Conservation (phyloP, 2,888 invertebrate species). For the Lycocerus yunnanus region DNA sequence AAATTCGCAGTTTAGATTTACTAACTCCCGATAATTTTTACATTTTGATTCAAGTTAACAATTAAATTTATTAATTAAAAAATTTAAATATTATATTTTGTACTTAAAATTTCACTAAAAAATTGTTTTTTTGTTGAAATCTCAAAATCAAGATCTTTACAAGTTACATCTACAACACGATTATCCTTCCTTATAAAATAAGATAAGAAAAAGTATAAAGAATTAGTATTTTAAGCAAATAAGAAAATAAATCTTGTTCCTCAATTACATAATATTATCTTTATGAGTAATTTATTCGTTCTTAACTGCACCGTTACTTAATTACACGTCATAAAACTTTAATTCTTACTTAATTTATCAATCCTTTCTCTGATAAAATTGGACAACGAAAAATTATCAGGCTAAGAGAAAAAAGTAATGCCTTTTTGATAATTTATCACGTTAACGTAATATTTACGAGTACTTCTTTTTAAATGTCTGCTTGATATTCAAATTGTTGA, state of each 20-base stretch:
- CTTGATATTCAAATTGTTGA: conserved; percentile 1
- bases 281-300: conserved; percentile 1
- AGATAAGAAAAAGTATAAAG: background rate
- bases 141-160: too few relatives aligned
- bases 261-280: background rate
- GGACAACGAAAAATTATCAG: background rate
- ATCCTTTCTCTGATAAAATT: background rate
- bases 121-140: too few relatives aligned
- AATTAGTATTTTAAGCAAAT: background rate
- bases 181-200: too few relatives aligned
- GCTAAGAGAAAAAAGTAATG: background rate
- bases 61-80: too few relatives aligned
- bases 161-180: too few relatives aligned
- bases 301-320: background rate
- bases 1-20: too few relatives aligned
- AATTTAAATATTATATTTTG: too few relatives aligned
- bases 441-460: background rate
- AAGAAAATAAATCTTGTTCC: background rate
- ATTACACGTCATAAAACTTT: conserved; percentile 4
- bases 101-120: too few relatives aligned
- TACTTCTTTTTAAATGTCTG: background rate
- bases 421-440: background rate
- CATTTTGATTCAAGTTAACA: too few relatives aligned
- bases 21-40: too few relatives aligned
- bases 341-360: conserved; percentile 1